phyloP scores from a whole-genome alignment of 2,113 vertebrate species.

The Mus musculus region DNA sequence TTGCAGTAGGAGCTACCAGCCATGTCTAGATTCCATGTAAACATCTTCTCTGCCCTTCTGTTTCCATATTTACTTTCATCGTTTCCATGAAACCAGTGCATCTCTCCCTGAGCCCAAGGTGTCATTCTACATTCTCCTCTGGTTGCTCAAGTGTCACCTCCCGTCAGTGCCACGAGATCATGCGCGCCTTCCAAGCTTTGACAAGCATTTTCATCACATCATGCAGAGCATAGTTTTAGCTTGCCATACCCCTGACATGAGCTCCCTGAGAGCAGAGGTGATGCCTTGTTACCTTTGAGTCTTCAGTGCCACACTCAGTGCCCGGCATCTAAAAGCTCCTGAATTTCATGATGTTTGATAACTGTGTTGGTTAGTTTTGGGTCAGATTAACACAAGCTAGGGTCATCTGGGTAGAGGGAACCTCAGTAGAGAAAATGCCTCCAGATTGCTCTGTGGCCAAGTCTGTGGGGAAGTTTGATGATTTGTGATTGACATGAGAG shows the following conservation, averaged over 20 bases:
- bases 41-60: background rate
- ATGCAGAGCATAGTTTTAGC: background rate
- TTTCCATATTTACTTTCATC: background rate
- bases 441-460: background rate
- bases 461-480: background rate
- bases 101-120: background rate
- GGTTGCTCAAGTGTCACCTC: background rate
- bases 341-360: background rate
- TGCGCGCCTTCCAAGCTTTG: background rate
- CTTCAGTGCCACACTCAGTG: background rate
- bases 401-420: background rate
- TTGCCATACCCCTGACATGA: background rate
- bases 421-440: background rate
- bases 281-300: background rate
- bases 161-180: background rate
- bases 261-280: background rate
- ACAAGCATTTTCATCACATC: background rate
- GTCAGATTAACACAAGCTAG: background rate
- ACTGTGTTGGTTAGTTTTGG: background rate
- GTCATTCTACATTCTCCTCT: background rate
- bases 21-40: background rate
- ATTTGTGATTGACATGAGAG: background rate
- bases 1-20: background rate
- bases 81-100: background rate
- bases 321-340: background rate